Percentiles rank a stretch among this genome's conserved stretches.
phyloP scores from a whole-genome alignment of 2,797 vertebrate genomes.

The Borostomias antarcticus region DNA sequence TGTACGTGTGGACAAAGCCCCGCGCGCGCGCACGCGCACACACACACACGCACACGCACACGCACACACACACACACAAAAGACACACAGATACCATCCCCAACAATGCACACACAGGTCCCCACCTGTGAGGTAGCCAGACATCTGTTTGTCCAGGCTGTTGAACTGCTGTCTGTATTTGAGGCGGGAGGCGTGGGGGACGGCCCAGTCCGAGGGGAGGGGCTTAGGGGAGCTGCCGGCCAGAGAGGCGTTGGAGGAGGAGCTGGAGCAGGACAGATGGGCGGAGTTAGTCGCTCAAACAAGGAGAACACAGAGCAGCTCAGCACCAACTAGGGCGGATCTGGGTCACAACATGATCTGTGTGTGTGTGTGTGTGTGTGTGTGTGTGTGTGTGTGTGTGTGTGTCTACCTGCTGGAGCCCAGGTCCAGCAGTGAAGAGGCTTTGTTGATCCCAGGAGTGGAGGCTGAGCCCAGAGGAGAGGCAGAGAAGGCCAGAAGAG shows the following conservation, averaged over 20 bases:
- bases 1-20: constrained; percentile 1
- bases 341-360: neutral
- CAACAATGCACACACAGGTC: constrained; percentile 3
- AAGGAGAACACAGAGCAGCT: too few relatives aligned
- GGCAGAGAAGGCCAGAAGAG: constrained; percentile 78
- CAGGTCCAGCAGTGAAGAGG: constrained; percentile 88
- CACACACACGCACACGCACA: constrained; percentile 4
- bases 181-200: constrained; percentile 91
- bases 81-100: constrained; percentile 31
- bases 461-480: constrained; percentile 67
- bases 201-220: constrained; percentile 88
- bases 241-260: constrained; percentile 86
- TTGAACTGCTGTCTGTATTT: constrained; percentile 98
- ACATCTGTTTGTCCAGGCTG: constrained; percentile 93
- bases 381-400: constrained; percentile 10
- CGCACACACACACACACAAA: constrained; percentile 2
- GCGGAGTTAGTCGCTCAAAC: neutral
- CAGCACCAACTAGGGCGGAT: too few relatives aligned
- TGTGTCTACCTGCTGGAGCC: constrained; percentile 87
- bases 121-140: constrained; percentile 91
- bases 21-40: neutral
- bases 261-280: constrained; percentile 75
- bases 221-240: constrained; percentile 85
- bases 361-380: neutral
- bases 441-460: constrained; percentile 78